Evolutionary conservation across 1,140 invertebrate genomes (phyloP), one percentile per base, ranked within the genome.

Genomic region (Theocolax elegans): DNA sequence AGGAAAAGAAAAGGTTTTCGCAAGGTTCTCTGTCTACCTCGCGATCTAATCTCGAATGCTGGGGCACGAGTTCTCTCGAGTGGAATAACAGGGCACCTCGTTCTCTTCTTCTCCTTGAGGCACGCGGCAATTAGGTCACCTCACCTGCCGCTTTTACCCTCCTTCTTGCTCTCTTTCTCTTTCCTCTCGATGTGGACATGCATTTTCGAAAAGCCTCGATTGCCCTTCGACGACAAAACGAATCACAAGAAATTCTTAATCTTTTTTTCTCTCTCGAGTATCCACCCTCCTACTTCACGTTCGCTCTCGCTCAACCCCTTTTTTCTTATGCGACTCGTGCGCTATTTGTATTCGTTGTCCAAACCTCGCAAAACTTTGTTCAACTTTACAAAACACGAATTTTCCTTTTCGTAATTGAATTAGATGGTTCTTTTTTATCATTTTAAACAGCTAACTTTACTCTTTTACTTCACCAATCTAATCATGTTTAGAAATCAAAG

Each of bases 51-150:
- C 75, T 75, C 71, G 70, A 71, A 80, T 80, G 74, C 76, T 56
- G 71, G 75, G 75, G 63, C 72, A 76, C 68, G 73, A 74, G 70
- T 74, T 72, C 74, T 74, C 70, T 75, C 64, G 74, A 73, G 56
- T 71, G 53, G 42, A 64, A 74, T 74, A 63, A 60, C 66, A 59
- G 62, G 51, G 17, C 42, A 38, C 42, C 67, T 53, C 68, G 65
- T 77, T 71, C 76, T 75, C 29, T 27, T 23, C 15, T 42, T 27
- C 19, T 42, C n/a, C n/a, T 27, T 65, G 68, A 77, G 72, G 21
- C 40, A 15, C 72, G 64, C 56, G 49, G 70, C 76, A 81, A 81
- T 81, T 79, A 77, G 80, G 79, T 81, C 77, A 77, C 64, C 70
- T 69, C 68, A 71, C 38, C 25, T 35, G 38, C 13, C 12, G 8